These are phyloP conservation scores for Hofmannophila pseudospretella DNA, from an alignment of 2,888 invertebrate species.

Conservation along the genomic window DNA sequence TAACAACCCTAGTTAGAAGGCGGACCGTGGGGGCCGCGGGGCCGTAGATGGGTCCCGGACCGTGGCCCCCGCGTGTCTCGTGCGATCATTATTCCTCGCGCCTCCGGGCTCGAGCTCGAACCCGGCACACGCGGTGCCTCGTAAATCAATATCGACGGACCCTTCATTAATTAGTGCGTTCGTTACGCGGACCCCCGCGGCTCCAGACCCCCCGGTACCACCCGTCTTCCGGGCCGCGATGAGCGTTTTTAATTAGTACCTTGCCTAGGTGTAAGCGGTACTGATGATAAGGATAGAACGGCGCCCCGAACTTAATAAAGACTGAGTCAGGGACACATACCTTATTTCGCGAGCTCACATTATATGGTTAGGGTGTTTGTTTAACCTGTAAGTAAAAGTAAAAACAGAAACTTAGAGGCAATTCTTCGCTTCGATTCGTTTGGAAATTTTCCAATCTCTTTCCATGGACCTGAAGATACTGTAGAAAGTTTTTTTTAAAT, in stretches of 20 bases:
- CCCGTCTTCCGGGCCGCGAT: constrained; percentile 31
- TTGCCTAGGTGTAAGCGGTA: not conserved
- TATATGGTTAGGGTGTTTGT: no score
- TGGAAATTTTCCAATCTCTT: no score
- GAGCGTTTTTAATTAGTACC: constrained; percentile 73
- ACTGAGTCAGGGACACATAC: no score
- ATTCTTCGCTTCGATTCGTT: no score
- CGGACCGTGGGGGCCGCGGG: constrained; percentile 12
- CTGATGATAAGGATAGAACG: no score
- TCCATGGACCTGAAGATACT: no score
- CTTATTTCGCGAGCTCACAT: no score
- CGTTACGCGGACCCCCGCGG: constrained; percentile 52
- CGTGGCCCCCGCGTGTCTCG: constrained; percentile 8
- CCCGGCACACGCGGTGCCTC: constrained; percentile 48
- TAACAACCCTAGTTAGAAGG: no score
- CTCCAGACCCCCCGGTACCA: constrained; percentile 16
- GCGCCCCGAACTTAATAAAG: not conserved
- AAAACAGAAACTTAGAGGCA: no score
- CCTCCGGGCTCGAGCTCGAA: constrained; percentile 27
- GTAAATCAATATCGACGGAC: constrained; percentile 76
- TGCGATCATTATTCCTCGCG: constrained; percentile 18
- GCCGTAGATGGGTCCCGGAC: constrained; percentile 11
- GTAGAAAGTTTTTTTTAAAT: no score
- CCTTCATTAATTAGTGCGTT: constrained; percentile 77
- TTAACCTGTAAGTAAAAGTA: no score